phyloP scores from a whole-genome alignment of 2,888 invertebrate genomes.

The Octodonta nipae region DNA sequence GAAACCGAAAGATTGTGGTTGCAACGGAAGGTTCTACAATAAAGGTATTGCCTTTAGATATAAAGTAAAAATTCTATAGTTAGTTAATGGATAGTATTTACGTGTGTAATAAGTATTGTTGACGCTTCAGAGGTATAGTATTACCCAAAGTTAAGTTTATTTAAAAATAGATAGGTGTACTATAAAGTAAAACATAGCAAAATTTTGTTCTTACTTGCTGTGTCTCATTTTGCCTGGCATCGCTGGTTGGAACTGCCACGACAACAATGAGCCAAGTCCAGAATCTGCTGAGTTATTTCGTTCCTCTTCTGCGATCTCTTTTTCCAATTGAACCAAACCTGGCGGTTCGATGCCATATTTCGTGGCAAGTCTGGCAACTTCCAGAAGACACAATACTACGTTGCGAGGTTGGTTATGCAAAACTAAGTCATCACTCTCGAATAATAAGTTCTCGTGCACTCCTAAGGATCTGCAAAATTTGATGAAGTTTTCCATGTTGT shows the following conservation, averaged over 20 bases:
- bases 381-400: slow-evolving; percentile 72
- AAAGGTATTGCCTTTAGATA: too few relatives aligned
- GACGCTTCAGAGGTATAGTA: too few relatives aligned
- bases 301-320: slow-evolving; percentile 73
- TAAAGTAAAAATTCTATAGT: too few relatives aligned
- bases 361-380: slow-evolving; percentile 69
- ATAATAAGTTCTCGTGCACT: slow-evolving; percentile 74
- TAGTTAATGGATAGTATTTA: too few relatives aligned
- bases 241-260: slow-evolving; percentile 48
- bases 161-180: too few relatives aligned
- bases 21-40: too few relatives aligned
- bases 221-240: slow-evolving; percentile 35
- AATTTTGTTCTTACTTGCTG: slow-evolving; percentile 37
- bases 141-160: too few relatives aligned
- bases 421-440: slow-evolving; percentile 81
- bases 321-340: slow-evolving; percentile 66
- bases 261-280: slow-evolving; percentile 46
- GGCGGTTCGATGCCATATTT: slow-evolving; percentile 71
- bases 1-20: too few relatives aligned
- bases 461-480: slow-evolving; percentile 73
- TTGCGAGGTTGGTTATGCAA: slow-evolving; percentile 72
- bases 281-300: slow-evolving; percentile 52
- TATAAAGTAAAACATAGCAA: too few relatives aligned
- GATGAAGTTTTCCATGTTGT: slow-evolving; percentile 81
- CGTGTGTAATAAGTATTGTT: too few relatives aligned